These are phyloP conservation scores for Cecidostiba fungosa DNA, from an alignment of 2,888 invertebrate genomes.

Conservation along the genomic window DNA sequence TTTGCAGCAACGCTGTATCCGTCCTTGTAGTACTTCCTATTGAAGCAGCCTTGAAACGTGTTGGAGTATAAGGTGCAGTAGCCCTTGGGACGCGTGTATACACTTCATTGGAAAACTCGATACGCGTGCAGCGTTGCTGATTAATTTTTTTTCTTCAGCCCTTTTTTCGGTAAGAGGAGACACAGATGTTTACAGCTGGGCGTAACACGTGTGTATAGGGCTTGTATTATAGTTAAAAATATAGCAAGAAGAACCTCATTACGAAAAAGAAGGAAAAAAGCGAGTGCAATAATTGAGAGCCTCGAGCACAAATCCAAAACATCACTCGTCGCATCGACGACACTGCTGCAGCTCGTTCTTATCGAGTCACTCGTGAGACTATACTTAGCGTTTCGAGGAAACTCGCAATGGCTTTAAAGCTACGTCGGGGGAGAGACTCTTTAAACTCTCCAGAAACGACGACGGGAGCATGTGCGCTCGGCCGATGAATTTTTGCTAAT, in stretches of 20 bases:
- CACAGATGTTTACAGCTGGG: background rate
- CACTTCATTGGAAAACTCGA: slow-evolving; percentile 47
- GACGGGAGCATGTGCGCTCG: background rate
- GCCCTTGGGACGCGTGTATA: background rate
- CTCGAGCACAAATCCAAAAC: slow-evolving; percentile 17
- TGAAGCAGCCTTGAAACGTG: slow-evolving; percentile 26
- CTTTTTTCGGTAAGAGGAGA: slow-evolving; percentile 31
- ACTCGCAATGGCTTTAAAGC: slow-evolving; percentile 44
- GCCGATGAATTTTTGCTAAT: slow-evolving; percentile 34
- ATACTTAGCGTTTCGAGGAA: slow-evolving; percentile 62
- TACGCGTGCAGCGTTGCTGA: slow-evolving; percentile 39
- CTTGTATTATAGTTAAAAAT: background rate
- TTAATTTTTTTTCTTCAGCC: slow-evolving; percentile 46
- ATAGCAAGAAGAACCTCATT: background rate
- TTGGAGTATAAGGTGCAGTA: slow-evolving; percentile 16
- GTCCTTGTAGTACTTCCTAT: slow-evolving; percentile 64
- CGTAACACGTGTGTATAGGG: background rate
- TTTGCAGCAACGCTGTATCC: slow-evolving; percentile 5
- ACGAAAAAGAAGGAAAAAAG: background rate
- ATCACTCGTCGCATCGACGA: background rate
- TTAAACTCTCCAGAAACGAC: slow-evolving; percentile 27
- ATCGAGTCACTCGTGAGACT: slow-evolving; percentile 11
- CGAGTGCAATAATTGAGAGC: background rate
- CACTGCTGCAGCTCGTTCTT: background rate
- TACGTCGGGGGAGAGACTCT: background rate